Evolutionary conservation across 2,113 vertebrate genomes (phyloP), one percentile per base, ranked within the genome.

Genomic region (Clarias batrachus): DNA sequence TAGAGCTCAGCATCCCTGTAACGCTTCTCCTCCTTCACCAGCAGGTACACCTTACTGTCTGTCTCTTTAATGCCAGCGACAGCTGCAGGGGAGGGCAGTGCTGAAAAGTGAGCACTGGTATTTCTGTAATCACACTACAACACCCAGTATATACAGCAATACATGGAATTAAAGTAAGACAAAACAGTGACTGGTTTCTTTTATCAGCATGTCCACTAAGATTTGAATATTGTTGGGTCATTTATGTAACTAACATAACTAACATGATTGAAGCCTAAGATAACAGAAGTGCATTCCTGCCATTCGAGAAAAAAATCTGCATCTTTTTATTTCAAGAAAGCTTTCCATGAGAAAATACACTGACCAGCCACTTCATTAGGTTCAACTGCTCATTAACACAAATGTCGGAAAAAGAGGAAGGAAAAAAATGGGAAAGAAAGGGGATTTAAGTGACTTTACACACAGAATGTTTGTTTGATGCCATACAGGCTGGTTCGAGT

Each of bases 21-120:
- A 52, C 96, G 91, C 81, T 97, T 98, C 93, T 97, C 97, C 92
- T 99, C 98, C 93, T 98, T 99, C 92, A 99, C 98, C 96, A 99
- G 94, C 93, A 99, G 95, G 90, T 98, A 99, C 37, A 99, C 94
- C 93, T 98, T 99, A 91, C 92, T 96, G 85, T 99, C 98, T 2
- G 96, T 96, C 95, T 99, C 98, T 23, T 96, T 98, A 93, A 98
- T 96, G 90, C 98, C 98, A 86, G 97, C 97, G 52, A 99, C 97
- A 96, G 97, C 98, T 99, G 97, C 96, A 92, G 97, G 96, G 96
- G 96, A 96, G 96, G 97, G 97, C 95, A 97, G 96, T 94, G 97
- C 97, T 97, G 97, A 95, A 96, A 97, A 96, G 97, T 97, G 97
- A 98, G 96, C 96, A 95, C 97, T 96, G 90, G 95, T 91, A 92